phyloP scores from a whole-genome alignment of 2,888 invertebrate genomes.

The Leuctra nigra region DNA sequence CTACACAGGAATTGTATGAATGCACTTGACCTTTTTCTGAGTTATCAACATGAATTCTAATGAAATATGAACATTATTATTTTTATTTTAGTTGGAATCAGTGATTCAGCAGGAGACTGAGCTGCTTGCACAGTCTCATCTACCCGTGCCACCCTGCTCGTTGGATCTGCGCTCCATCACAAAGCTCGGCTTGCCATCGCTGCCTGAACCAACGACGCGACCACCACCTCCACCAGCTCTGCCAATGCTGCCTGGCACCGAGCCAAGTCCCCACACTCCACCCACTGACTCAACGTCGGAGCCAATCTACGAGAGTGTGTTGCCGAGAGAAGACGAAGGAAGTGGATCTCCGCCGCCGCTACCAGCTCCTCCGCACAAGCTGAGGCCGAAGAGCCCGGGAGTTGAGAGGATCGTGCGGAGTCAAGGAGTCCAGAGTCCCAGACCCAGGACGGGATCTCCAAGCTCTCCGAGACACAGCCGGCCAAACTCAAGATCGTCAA shows the following conservation, averaged over 20 bases:
- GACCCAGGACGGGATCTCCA: slow-evolving; percentile 27
- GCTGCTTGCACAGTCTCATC: slow-evolving; percentile 39
- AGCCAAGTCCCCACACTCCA: slow-evolving; percentile 32
- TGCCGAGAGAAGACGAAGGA: slow-evolving; percentile 55
- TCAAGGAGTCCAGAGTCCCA: slow-evolving; percentile 31
- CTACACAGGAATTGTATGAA: too few relatives aligned
- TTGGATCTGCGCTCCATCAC: slow-evolving; percentile 29
- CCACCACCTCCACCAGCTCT: slow-evolving; percentile 59
- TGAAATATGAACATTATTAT: too few relatives aligned
- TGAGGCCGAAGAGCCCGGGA: slow-evolving; percentile 39
- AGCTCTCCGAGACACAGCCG: slow-evolving; percentile 47
- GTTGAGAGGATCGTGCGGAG: slow-evolving; percentile 37
- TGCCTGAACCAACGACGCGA: slow-evolving; percentile 71
- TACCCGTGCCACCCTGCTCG: slow-evolving; percentile 32
- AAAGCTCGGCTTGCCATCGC: slow-evolving; percentile 50
- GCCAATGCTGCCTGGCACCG: slow-evolving; percentile 47
- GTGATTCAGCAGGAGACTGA: slow-evolving; percentile 57
- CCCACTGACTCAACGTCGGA: slow-evolving; percentile 37
- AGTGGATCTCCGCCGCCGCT: slow-evolving; percentile 35
- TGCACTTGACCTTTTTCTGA: too few relatives aligned
- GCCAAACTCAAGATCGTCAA: slow-evolving; percentile 45
- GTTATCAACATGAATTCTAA: too few relatives aligned
- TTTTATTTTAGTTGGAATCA: slow-evolving; percentile 45
- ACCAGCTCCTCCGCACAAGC: slow-evolving; percentile 36
- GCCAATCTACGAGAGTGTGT: slow-evolving; percentile 80